Conservation (phyloP, 2,113 vertebrate genomes). For the Ramphastos sulfuratus region DNA sequence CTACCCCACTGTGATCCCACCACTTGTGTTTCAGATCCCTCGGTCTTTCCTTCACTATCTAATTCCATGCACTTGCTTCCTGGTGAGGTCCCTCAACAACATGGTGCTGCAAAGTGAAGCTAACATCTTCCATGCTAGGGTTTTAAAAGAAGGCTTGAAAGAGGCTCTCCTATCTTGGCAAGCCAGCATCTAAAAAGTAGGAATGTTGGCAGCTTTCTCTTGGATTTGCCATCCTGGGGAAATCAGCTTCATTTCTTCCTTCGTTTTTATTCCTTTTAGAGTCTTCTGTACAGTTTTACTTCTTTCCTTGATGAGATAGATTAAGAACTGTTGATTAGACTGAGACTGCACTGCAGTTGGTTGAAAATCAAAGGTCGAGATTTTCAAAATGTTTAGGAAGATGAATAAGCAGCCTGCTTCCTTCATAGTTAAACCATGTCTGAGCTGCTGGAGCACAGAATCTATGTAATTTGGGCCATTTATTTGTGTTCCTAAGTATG, state of each 20-base stretch:
- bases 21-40: slow-evolving; percentile 26
- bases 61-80: slow-evolving; percentile 40
- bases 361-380: slow-evolving; percentile 4
- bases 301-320: neutral
- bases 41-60: neutral
- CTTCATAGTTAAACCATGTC: neutral
- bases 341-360: neutral
- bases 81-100: neutral
- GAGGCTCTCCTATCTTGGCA: neutral
- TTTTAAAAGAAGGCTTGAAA: slow-evolving; percentile 3
- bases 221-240: neutral
- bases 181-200: neutral
- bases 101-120: neutral
- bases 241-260: neutral
- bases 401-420: neutral
- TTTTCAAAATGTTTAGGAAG: neutral
- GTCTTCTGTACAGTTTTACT: neutral
- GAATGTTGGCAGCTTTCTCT: neutral
- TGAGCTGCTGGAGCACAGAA: neutral
- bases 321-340: neutral
- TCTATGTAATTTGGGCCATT: neutral
- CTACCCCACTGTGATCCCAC: slow-evolving; percentile 43
- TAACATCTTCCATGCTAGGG: neutral
- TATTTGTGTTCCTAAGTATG: neutral
- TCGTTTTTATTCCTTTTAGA: slow-evolving; percentile 5